phyloP scores from a whole-genome alignment of 2,113 vertebrate species.

The Clupea harengus region DNA sequence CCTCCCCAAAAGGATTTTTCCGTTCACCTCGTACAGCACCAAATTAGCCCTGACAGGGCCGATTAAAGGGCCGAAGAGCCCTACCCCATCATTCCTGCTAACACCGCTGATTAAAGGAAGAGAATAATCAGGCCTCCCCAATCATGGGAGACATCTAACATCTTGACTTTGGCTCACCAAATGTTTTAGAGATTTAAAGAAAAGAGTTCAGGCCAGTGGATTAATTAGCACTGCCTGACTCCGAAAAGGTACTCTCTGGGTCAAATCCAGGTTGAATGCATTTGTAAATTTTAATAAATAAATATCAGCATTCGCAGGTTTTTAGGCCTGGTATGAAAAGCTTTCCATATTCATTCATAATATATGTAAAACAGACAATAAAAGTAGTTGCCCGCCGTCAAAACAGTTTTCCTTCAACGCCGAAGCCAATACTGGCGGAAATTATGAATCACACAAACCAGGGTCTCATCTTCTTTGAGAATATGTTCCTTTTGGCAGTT shows the following conservation, averaged over 20 bases:
- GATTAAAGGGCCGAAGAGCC: constrained; percentile 17
- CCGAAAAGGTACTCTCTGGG: not conserved
- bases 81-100: constrained; percentile 11
- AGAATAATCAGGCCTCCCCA: constrained; percentile 19
- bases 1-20: constrained; percentile 18
- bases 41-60: constrained; percentile 30
- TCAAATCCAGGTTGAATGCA: not conserved
- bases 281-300: not conserved
- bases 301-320: not conserved
- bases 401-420: not conserved
- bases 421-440: not conserved
- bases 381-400: not conserved
- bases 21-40: not conserved
- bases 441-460: constrained; percentile 41
- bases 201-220: not conserved
- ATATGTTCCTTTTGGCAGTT: constrained; percentile 50
- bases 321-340: not conserved
- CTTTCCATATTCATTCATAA: not conserved
- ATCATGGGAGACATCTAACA: constrained; percentile 5
- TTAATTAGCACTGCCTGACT: not conserved
- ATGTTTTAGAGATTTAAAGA: not conserved
- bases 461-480: constrained; percentile 45
- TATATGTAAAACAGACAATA: not conserved
- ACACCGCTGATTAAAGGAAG: constrained; percentile 23
- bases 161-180: not conserved